Conservation (phyloP, 1,140 invertebrate genomes). For the Drosophila lowei region DNA sequence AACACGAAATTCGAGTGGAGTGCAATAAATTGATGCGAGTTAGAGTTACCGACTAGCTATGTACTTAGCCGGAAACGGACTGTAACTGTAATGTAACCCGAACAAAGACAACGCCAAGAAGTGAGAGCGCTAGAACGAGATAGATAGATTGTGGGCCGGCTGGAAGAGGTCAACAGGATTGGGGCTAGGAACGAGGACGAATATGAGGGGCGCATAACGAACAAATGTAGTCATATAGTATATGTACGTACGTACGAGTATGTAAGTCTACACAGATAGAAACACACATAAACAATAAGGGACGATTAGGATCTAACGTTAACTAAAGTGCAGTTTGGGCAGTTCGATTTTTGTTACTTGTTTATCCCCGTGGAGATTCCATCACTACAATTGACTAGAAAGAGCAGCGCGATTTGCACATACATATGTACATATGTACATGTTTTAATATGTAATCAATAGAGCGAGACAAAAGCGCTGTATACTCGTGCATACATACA, state of each 20-base stretch:
- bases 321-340: conserved; percentile 51
- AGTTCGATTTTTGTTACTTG: conserved; percentile 29
- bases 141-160: conserved; percentile 54
- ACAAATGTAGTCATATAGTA: conserved; percentile 50
- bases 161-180: conserved; percentile 37
- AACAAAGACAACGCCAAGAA: conserved; percentile 52
- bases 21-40: conserved; percentile 23
- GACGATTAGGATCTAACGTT: conserved; percentile 30
- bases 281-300: conserved; percentile 27
- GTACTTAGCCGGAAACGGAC: conserved; percentile 30
- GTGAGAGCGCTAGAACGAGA: conserved; percentile 42
- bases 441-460: background rate
- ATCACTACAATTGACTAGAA: conserved; percentile 48
- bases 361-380: conserved; percentile 3
- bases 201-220: conserved; percentile 51
- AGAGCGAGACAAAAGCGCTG: conserved; percentile 24
- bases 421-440: conserved; percentile 12
- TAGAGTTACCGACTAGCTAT: background rate
- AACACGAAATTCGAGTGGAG: conserved; percentile 28
- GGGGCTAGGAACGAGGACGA: background rate
- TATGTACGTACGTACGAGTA: conserved; percentile 13
- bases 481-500: background rate
- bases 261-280: conserved; percentile 3
- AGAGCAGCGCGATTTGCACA: conserved; percentile 66
- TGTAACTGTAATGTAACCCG: conserved; percentile 7